Evolutionary conservation across 2,797 vertebrate species (phyloP).

Genomic region (Lagocephalus sceleratus): DNA sequence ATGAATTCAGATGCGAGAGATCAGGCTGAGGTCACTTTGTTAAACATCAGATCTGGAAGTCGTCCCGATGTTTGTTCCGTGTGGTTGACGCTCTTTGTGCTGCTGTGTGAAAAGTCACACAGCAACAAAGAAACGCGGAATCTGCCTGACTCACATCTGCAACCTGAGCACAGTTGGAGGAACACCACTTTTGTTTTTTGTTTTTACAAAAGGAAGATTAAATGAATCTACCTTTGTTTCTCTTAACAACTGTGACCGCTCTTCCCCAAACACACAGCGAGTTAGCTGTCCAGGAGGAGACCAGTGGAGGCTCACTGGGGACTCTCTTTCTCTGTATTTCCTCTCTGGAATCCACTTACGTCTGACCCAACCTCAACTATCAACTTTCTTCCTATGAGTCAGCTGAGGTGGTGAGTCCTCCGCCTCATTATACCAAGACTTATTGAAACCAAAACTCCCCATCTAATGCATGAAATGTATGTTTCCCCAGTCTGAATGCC

Average conservation of each 20-base stretch:
- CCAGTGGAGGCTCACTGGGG: conserved; percentile 10
- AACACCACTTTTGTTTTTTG: too few relatives aligned
- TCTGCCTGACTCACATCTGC: too few relatives aligned
- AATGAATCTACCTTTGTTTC: conserved; percentile 22
- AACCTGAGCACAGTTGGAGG: too few relatives aligned
- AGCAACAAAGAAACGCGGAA: too few relatives aligned
- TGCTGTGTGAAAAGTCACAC: too few relatives aligned
- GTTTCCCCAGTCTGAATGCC: conserved; percentile 48
- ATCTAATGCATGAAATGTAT: conserved; percentile 35
- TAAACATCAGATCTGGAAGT: too few relatives aligned
- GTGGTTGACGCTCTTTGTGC: too few relatives aligned
- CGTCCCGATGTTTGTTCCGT: too few relatives aligned
- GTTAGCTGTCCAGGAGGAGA: conserved; percentile 20
- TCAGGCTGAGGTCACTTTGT: too few relatives aligned
- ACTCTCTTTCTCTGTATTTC: conserved; percentile 25
- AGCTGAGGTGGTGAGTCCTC: conserved; percentile 49
- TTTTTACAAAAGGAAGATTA: not conserved
- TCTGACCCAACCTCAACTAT: conserved; percentile 53
- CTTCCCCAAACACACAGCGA: conserved; percentile 26
- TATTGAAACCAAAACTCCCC: conserved; percentile 49
- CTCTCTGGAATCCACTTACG: conserved; percentile 28
- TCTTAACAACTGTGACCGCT: conserved; percentile 18
- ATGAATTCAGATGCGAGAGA: not conserved
- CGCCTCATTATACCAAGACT: conserved; percentile 58
- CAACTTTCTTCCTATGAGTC: conserved; percentile 57